Percentiles rank a stretch among this genome's conserved stretches.
Conservation (phyloP, 2,888 invertebrate genomes). For the Drosophila testacea region DNA sequence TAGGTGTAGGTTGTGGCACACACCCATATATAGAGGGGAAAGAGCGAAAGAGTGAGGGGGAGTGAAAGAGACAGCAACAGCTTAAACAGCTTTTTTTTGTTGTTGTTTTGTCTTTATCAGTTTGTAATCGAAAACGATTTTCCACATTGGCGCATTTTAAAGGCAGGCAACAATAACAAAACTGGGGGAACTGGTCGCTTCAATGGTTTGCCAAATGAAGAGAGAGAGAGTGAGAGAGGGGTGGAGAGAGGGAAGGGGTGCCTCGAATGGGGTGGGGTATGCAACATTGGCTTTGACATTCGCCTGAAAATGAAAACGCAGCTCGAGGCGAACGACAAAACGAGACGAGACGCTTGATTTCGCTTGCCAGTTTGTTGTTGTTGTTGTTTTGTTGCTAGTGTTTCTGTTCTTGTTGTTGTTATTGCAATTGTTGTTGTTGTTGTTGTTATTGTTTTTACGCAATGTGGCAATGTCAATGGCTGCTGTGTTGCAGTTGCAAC, state of each 20-base stretch:
- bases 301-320: constrained; percentile 51
- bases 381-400: neutral
- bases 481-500: constrained; percentile 30
- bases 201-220: constrained; percentile 26
- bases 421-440: neutral
- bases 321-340: constrained; percentile 15
- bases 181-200: constrained; percentile 31
- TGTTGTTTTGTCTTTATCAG: constrained; percentile 36
- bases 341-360: constrained; percentile 31
- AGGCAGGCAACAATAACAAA: neutral
- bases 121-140: constrained; percentile 64
- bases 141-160: constrained; percentile 67
- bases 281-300: constrained; percentile 60
- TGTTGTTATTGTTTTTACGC: constrained; percentile 43
- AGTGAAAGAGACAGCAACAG: neutral
- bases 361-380: constrained; percentile 19
- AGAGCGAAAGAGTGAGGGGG: neutral
- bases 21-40: constrained; percentile 2
- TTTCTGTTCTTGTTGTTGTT: neutral
- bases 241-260: neutral
- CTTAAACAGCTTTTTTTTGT: constrained; percentile 15
- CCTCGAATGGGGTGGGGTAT: constrained; percentile 19
- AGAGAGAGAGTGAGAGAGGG: neutral
- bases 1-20: constrained; percentile 7
- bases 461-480: constrained; percentile 61